These are phyloP conservation scores for Drosophila kambysellisi DNA, from an alignment of 2,888 invertebrate genomes.

Conservation along the genomic window DNA sequence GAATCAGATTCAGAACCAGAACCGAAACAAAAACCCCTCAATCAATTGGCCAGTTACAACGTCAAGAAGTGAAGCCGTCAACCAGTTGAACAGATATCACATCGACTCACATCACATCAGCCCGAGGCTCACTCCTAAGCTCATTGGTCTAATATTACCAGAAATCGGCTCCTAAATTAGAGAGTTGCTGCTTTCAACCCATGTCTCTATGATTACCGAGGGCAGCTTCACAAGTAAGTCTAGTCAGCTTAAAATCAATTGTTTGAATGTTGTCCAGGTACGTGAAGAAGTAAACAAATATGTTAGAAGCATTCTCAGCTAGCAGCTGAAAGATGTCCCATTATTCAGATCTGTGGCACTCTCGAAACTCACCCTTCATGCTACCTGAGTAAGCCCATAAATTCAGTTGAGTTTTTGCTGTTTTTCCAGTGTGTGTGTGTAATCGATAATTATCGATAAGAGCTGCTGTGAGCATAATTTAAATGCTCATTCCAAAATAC, in stretches of 20 bases:
- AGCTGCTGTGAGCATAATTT: background rate
- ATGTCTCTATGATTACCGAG: conserved; percentile 25
- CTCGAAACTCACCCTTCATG: background rate
- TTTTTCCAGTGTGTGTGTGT: background rate
- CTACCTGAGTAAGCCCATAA: background rate
- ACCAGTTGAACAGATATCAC: conserved; percentile 45
- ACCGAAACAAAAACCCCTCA: conserved; percentile 38
- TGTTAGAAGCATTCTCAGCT: background rate
- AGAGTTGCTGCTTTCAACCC: conserved; percentile 17
- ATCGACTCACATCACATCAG: conserved; percentile 13
- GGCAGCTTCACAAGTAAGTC: conserved; percentile 22
- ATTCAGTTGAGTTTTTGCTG: background rate
- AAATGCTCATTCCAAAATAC: background rate
- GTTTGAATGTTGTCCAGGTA: background rate
- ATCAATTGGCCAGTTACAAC: conserved; percentile 50
- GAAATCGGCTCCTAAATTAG: conserved; percentile 51
- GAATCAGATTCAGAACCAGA: conserved; percentile 4
- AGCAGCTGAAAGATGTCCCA: background rate
- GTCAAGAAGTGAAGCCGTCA: conserved; percentile 48
- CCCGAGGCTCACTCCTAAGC: conserved; percentile 43
- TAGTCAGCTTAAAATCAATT: background rate
- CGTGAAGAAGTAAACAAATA: background rate
- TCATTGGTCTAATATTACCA: conserved; percentile 58
- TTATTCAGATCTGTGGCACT: background rate
- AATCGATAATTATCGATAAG: conserved; percentile 28